These are phyloP conservation scores for Hemistola chrysoprasaria DNA, from an alignment of 2,888 invertebrate genomes.

Conservation along the genomic window DNA sequence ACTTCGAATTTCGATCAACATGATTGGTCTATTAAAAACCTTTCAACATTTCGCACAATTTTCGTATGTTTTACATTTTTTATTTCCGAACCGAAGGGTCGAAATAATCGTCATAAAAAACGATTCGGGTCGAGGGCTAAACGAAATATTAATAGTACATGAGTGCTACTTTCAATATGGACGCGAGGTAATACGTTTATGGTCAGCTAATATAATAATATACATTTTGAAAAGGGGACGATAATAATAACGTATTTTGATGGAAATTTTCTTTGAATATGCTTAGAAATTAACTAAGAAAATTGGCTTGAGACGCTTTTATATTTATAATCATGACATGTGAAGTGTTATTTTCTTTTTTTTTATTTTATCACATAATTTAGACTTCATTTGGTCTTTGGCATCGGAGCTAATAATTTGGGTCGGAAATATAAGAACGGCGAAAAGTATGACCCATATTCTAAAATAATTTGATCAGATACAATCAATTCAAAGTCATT, in stretches of 20 bases:
- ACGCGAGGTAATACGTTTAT: constrained; percentile 18
- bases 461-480: too few species aligned
- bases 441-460: too few species aligned
- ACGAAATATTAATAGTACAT: constrained; percentile 38
- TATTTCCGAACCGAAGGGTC: constrained; percentile 47
- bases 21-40: constrained; percentile 30
- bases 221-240: constrained; percentile 1
- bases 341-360: too few species aligned
- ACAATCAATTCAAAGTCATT: too few species aligned
- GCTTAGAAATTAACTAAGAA: too few species aligned
- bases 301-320: too few species aligned
- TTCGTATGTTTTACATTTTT: constrained; percentile 48
- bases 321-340: too few species aligned
- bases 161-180: constrained; percentile 38
- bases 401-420: too few species aligned
- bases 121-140: constrained; percentile 45
- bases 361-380: too few species aligned
- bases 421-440: too few species aligned
- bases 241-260: not conserved
- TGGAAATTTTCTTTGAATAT: not conserved
- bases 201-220: constrained; percentile 5
- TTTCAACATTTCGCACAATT: constrained; percentile 47
- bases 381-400: too few species aligned
- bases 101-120: constrained; percentile 66
- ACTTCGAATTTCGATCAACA: not conserved